Evolutionary conservation across 2,797 vertebrate species (phyloP), one percentile per base, ranked within the genome.

Genomic region (Tapirus indicus): DNA sequence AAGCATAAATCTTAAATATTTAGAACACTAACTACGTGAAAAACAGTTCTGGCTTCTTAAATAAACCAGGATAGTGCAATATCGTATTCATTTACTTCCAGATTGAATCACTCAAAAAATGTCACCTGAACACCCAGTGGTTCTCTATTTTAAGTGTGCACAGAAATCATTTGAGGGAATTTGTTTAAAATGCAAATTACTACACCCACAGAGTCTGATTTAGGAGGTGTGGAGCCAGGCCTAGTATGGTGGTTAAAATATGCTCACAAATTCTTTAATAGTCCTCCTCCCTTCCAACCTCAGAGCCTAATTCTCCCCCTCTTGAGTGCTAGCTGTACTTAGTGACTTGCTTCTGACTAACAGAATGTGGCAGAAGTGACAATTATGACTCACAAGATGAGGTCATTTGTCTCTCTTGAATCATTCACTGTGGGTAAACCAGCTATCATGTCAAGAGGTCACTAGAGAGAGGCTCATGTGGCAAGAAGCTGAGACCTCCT

Each of bases 1-100:
- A 97, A 92, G 11, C 10, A 93, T 11, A 78, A 88, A 91, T 89
- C 20, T 77, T 94, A 97, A 12, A 77, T 62, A 97, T 68, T 3
- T 35, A 80, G 94, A 97, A 97, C 64, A 71, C 38, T 82, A 90
- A 98, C 96, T 83, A 10, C 0, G 20, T 49, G 44, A 1, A 95
- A 97, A 98, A 97, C 49, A 92, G 66, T 69, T 98, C 72, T 68
- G 69, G 68, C 52, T 91, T 98, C 96, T 98, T 96, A 3, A 93
- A 82, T 95, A 80, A 97, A 88, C 1, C 35, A 20, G 25, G n/a
- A 87, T 64, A 88, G 54, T 85, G 60, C 94, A 96, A 95, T 69
- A 78, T 66, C 78, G 17, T 44, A 58, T 29, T 88, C 68, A 84
- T 94, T 98, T 96, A 94, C 96, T 97, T 96, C 60, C 32, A 96